Evolutionary conservation across 1,140 invertebrate species (phyloP).

Genomic region (Aricia agestis): DNA sequence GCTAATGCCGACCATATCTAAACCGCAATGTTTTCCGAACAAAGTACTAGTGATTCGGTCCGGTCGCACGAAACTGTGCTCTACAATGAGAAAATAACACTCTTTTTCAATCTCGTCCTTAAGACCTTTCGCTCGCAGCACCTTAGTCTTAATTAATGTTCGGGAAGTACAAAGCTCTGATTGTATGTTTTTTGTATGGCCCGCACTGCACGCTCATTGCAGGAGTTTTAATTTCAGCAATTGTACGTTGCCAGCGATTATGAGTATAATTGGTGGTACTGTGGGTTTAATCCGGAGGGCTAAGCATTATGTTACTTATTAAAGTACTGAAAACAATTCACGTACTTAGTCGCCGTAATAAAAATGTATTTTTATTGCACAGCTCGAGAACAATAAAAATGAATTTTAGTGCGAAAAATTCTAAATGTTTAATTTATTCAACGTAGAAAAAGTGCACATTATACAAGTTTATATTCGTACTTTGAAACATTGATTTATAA

Average conservation of each 20-base stretch:
- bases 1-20: slow-evolving; percentile 34
- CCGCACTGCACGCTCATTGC: slow-evolving; percentile 49
- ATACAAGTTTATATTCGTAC: too few species aligned
- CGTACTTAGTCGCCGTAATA: background rate
- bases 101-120: slow-evolving; percentile 34
- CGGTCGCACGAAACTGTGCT: slow-evolving; percentile 22
- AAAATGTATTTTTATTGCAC: background rate
- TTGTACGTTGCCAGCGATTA: slow-evolving; percentile 57
- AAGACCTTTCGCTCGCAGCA: slow-evolving; percentile 37
- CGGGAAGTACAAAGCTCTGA: slow-evolving; percentile 46
- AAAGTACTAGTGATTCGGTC: slow-evolving; percentile 27
- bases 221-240: slow-evolving; percentile 59
- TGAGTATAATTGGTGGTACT: slow-evolving; percentile 60
- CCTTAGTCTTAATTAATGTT: slow-evolving; percentile 64
- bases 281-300: slow-evolving; percentile 42
- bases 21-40: slow-evolving; percentile 33
- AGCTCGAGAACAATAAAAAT: background rate
- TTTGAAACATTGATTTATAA: too few species aligned
- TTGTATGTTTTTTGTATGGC: slow-evolving; percentile 57
- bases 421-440: too few species aligned
- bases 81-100: slow-evolving; percentile 30
- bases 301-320: slow-evolving; percentile 43
- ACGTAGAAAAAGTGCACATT: too few species aligned
- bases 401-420: background rate
- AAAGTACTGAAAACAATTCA: background rate